phyloP scores from a whole-genome alignment of 2,888 invertebrate species.

The Melanostoma scalare region DNA sequence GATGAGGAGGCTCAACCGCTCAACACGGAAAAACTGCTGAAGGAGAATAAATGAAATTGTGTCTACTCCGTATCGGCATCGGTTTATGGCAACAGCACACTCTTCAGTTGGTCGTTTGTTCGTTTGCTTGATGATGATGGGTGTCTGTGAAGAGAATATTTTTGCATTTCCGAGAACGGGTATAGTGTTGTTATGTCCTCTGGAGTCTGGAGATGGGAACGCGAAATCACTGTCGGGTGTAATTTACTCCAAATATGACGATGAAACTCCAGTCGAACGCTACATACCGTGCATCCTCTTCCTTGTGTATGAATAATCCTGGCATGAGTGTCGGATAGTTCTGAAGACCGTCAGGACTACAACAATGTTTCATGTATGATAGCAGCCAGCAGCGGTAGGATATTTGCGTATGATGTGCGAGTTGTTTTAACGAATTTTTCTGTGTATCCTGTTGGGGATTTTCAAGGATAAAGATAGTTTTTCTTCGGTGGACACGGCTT shows the following conservation, averaged over 20 bases:
- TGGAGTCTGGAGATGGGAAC: slow-evolving; percentile 27
- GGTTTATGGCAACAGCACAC: not conserved
- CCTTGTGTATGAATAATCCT: slow-evolving; percentile 7
- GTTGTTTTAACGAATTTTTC: slow-evolving; percentile 30
- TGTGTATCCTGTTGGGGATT: not conserved
- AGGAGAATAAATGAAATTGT: slow-evolving; percentile 71
- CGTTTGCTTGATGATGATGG: slow-evolving; percentile 11
- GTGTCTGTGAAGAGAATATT: slow-evolving; percentile 25
- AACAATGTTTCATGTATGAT: not conserved
- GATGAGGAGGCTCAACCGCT: slow-evolving; percentile 37
- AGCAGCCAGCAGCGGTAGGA: too few relatives aligned
- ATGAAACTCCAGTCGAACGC: slow-evolving; percentile 36
- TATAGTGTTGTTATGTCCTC: slow-evolving; percentile 58
- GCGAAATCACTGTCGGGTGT: slow-evolving; percentile 63
- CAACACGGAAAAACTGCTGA: slow-evolving; percentile 64
- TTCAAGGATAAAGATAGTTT: not conserved
- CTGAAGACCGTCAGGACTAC: not conserved
- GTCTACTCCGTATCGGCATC: slow-evolving; percentile 39
- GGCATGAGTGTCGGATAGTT: not conserved
- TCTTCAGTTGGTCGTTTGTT: slow-evolving; percentile 10
- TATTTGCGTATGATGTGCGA: slow-evolving; percentile 40
- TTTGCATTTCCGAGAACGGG: slow-evolving; percentile 43
- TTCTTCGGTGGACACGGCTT: not conserved
- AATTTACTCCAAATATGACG: slow-evolving; percentile 70
- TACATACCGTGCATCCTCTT: slow-evolving; percentile 13